phyloP scores from a whole-genome alignment of 1,140 invertebrate genomes.

The Glossosoma conforme region DNA sequence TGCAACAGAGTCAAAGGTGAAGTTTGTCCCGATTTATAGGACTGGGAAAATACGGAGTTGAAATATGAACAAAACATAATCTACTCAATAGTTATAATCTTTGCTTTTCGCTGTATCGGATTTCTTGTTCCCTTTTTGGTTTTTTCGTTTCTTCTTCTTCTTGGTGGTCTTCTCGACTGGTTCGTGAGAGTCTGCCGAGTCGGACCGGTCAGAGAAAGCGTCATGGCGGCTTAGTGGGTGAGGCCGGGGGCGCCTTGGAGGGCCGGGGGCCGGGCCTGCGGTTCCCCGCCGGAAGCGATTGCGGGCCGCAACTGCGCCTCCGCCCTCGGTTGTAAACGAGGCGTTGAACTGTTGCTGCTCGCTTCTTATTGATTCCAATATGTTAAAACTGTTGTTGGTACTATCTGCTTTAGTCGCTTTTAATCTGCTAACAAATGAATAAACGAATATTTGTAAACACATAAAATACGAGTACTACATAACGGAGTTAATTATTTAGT shows the following conservation, averaged over 20 bases:
- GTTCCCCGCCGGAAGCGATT: constrained; percentile 55
- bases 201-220: constrained; percentile 45
- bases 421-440: too few species aligned
- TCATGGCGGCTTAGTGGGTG: constrained; percentile 29
- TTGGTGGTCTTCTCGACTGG: constrained; percentile 45
- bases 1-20: too few species aligned
- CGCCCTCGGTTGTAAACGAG: constrained; percentile 37
- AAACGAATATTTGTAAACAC: too few species aligned
- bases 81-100: too few species aligned
- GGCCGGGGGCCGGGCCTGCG: constrained; percentile 53
- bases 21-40: too few species aligned
- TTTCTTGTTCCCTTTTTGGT: too few species aligned
- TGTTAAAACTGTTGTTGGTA: constrained; percentile 17
- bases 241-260: constrained; percentile 39
- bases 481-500: too few species aligned
- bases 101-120: too few species aligned
- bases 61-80: too few species aligned
- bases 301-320: constrained; percentile 39
- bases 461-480: too few species aligned
- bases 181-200: constrained; percentile 49
- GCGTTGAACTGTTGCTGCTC: constrained; percentile 44
- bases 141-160: constrained; percentile 47
- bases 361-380: constrained; percentile 32
- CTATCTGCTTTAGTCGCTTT: constrained; percentile 33
- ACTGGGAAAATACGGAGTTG: too few species aligned